These are phyloP conservation scores for Electrona antarctica DNA, from an alignment of 2,113 vertebrate genomes.

Conservation along the genomic window DNA sequence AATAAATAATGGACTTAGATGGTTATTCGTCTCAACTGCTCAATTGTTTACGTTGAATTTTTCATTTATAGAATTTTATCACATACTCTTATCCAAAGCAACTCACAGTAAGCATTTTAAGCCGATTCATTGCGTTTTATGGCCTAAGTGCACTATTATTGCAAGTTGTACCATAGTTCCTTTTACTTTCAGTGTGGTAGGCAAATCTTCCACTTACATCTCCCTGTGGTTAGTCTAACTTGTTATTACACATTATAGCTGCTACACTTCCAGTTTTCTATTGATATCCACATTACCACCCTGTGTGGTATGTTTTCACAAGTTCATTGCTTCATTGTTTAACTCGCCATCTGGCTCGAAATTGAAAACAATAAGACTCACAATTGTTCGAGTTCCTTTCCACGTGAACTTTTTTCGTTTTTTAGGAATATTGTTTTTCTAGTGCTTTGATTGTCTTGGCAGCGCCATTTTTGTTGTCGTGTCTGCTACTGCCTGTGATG, in stretches of 20 bases:
- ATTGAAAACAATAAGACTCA: constrained; percentile 12
- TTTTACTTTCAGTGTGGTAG: constrained; percentile 23
- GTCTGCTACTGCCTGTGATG: constrained; percentile 16
- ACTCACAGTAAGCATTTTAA: constrained; percentile 19
- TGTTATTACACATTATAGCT: constrained; percentile 10
- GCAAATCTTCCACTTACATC: constrained; percentile 20
- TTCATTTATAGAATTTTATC: constrained; percentile 40
- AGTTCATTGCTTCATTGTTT: constrained; percentile 12
- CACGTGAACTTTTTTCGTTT: neutral
- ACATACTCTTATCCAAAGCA: constrained; percentile 15
- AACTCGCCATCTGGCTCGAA: constrained; percentile 18
- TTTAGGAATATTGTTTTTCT: constrained; percentile 33
- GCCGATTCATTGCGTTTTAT: constrained; percentile 27
- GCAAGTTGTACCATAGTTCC: constrained; percentile 63
- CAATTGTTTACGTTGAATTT: constrained; percentile 22
- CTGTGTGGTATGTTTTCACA: constrained; percentile 17
- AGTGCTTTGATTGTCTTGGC: constrained; percentile 42
- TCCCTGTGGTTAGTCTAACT: constrained; percentile 5
- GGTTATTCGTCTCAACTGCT: no score
- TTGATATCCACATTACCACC: neutral
- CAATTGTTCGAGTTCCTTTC: constrained; percentile 4
- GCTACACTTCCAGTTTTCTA: constrained; percentile 9
- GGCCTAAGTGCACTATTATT: constrained; percentile 15
- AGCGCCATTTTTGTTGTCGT: constrained; percentile 31
- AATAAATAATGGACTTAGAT: no score